phyloP scores from a whole-genome alignment of 2,888 invertebrate species.

The Nysson spinosus region DNA sequence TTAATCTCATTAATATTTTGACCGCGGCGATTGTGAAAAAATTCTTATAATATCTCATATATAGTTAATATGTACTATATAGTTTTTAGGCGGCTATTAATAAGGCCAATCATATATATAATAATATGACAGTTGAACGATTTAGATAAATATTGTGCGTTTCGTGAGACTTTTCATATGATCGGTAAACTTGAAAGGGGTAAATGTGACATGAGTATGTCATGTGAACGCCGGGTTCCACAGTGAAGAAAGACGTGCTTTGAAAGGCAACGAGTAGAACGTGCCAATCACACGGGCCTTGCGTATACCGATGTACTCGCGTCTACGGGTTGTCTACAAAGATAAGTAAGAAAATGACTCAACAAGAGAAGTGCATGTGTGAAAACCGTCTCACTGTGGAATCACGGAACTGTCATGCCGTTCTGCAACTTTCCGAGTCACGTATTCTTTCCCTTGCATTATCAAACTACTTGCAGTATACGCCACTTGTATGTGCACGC shows the following conservation, averaged over 20 bases:
- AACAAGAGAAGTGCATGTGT: conserved; percentile 1
- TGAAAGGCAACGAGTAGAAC: not conserved
- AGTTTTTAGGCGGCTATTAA: too few relatives aligned
- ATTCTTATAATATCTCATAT: too few relatives aligned
- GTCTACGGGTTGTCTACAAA: not conserved
- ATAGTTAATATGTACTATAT: too few relatives aligned
- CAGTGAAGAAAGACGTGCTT: not conserved
- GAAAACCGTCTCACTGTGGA: not conserved
- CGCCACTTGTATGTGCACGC: not conserved
- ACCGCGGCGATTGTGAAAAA: too few relatives aligned
- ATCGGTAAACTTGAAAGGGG: not conserved
- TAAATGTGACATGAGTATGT: not conserved
- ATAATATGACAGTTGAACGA: too few relatives aligned
- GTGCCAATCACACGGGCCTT: not conserved
- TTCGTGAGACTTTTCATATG: not conserved
- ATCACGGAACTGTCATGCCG: conserved; percentile 1
- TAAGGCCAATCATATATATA: too few relatives aligned
- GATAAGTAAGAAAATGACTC: conserved; percentile 2
- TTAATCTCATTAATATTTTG: too few relatives aligned
- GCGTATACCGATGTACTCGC: not conserved
- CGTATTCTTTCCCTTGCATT: not conserved
- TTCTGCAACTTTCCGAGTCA: conserved; percentile 1
- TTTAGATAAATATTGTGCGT: not conserved
- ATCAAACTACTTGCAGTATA: not conserved
- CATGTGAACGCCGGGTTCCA: conserved; percentile 1